These are phyloP conservation scores for Chaenocephalus aceratus DNA, from an alignment of 2,113 vertebrate species.

Conservation along the genomic window DNA sequence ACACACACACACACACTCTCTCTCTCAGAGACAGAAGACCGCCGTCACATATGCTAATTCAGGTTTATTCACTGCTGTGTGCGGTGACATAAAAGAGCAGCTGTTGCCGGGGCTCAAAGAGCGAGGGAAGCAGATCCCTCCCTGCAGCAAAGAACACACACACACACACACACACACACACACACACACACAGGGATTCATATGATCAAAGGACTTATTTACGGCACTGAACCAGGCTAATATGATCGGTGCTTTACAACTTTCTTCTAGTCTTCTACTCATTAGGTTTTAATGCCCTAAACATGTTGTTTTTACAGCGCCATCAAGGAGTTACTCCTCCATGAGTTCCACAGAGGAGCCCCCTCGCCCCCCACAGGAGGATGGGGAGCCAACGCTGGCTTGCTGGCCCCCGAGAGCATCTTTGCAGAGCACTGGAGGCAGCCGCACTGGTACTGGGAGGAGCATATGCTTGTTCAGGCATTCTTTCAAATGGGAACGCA, in stretches of 20 bases:
- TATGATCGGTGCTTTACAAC: slow-evolving; percentile 1
- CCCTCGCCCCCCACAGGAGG: slow-evolving; percentile 33
- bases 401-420: slow-evolving; percentile 84
- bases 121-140: slow-evolving; percentile 44
- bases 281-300: slow-evolving; percentile 8
- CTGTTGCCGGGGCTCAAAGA: slow-evolving; percentile 70
- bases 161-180: slow-evolving; percentile 17
- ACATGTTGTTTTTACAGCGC: slow-evolving; percentile 39
- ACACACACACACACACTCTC: slow-evolving; percentile 12
- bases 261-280: not conserved
- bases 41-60: slow-evolving; percentile 71
- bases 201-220: slow-evolving; percentile 47
- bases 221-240: slow-evolving; percentile 18
- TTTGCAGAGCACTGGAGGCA: slow-evolving; percentile 51
- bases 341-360: slow-evolving; percentile 49
- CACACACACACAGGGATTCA: slow-evolving; percentile 24
- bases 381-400: slow-evolving; percentile 70
- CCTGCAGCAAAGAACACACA: slow-evolving; percentile 35
- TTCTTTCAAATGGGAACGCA: not conserved
- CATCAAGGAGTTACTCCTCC: slow-evolving; percentile 14
- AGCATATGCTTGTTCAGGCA: not conserved
- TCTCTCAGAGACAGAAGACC: slow-evolving; percentile 14
- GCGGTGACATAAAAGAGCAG: slow-evolving; percentile 75
- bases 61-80: slow-evolving; percentile 64
- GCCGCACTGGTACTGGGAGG: slow-evolving; percentile 55